These are phyloP conservation scores for Halichondria panicea DNA, from an alignment of 37 sponge, comb jelly and placozoan species.

Conservation along the genomic window DNA sequence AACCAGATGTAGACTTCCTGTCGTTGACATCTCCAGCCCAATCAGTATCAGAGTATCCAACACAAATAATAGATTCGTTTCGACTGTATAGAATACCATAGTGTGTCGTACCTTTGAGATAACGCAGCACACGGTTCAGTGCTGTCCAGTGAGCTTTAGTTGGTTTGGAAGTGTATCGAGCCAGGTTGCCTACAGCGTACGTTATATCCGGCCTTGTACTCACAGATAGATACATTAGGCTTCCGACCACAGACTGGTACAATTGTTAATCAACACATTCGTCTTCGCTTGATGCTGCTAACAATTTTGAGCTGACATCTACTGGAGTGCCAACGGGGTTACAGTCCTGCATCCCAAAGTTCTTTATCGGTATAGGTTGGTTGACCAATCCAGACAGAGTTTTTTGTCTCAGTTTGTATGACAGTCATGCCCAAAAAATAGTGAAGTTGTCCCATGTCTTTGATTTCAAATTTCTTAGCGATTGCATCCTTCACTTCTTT, in stretches of 20 bases:
- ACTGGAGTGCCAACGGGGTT: slow-evolving; percentile 44
- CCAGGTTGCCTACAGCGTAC: slow-evolving; percentile 30
- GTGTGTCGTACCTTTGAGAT: no score
- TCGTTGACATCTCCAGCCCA: no score
- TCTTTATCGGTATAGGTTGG: slow-evolving; percentile 27
- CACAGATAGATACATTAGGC: slow-evolving; percentile 30
- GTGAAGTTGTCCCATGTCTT: slow-evolving; percentile 48
- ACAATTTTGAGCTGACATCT: slow-evolving; percentile 28
- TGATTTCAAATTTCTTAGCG: slow-evolving; percentile 33
- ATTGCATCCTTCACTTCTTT: slow-evolving; percentile 38
- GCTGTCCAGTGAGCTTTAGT: slow-evolving; percentile 25
- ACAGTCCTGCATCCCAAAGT: slow-evolving; percentile 35
- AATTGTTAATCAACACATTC: slow-evolving; percentile 17
- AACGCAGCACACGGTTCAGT: no score
- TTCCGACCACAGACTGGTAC: slow-evolving; percentile 47
- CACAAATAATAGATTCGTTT: no score
- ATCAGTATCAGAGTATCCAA: no score
- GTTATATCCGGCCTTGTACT: slow-evolving; percentile 42
- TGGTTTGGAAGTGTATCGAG: slow-evolving; percentile 28
- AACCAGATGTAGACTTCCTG: no score
- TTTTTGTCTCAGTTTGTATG: slow-evolving; percentile 34
- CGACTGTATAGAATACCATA: no score
- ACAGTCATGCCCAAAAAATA: slow-evolving; percentile 45
- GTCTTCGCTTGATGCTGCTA: slow-evolving; percentile 13
- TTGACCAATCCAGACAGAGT: slow-evolving; percentile 31